A percentile compares a stretch with the other conserved stretches of the same genome.
These are phyloP conservation scores for Diarsia mendica DNA, from an alignment of 2,888 invertebrate species.

Conservation along the genomic window DNA sequence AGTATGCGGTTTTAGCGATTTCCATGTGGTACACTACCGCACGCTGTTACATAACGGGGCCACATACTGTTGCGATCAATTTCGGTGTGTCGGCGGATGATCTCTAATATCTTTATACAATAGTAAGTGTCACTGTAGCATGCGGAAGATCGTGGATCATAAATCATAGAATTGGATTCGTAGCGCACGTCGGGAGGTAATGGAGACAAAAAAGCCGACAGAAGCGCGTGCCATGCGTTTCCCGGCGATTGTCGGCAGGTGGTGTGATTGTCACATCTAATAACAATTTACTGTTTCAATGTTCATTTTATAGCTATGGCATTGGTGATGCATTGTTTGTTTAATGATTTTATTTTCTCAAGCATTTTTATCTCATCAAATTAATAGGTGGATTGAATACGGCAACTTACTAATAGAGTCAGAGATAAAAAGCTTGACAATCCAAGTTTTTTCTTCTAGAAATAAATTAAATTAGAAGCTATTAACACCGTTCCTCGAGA, in stretches of 20 bases:
- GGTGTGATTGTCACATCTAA: conserved; percentile 46
- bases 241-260: conserved; percentile 57
- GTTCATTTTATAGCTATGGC: conserved; percentile 29
- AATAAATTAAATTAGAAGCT: no score
- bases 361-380: conserved; percentile 1
- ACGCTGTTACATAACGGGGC: conserved; percentile 83
- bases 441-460: neutral
- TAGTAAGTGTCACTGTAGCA: conserved; percentile 75
- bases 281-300: conserved; percentile 51
- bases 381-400: neutral
- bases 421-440: neutral
- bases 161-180: conserved; percentile 84
- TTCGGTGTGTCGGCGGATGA: conserved; percentile 70
- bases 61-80: conserved; percentile 80
- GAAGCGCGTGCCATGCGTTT: conserved; percentile 74
- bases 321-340: conserved; percentile 35
- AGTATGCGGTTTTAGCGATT: conserved; percentile 73
- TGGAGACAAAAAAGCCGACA: conserved; percentile 78
- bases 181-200: conserved; percentile 70
- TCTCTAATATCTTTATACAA: conserved; percentile 59
- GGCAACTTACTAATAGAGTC: neutral
- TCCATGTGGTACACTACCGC: conserved; percentile 75
- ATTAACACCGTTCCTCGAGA: no score
- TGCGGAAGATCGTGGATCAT: conserved; percentile 83
- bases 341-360: conserved; percentile 19